These are phyloP conservation scores for Xyliphius kryptos DNA, from an alignment of 2,113 vertebrate genomes.

Conservation along the genomic window DNA sequence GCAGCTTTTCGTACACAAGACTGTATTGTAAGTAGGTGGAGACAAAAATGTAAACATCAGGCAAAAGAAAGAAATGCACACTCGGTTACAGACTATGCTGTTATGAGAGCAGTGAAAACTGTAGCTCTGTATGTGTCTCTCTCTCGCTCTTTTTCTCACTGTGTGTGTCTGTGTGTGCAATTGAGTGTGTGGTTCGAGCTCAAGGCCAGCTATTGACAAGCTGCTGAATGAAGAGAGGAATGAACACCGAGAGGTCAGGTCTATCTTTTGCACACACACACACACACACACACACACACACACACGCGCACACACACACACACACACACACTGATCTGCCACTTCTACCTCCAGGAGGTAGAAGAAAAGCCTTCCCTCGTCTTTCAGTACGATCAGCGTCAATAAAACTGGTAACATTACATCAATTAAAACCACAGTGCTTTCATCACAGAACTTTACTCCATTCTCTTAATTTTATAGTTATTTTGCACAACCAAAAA, in stretches of 20 bases:
- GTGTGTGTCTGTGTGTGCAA: conserved; percentile 1
- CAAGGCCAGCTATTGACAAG: conserved; percentile 26
- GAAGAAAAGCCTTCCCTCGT: neutral
- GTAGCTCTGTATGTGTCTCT: neutral
- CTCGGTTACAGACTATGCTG: too few relatives aligned
- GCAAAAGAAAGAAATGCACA: neutral
- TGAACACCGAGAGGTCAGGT: conserved; percentile 25
- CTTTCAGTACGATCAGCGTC: neutral
- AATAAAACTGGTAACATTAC: conserved; percentile 8
- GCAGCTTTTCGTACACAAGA: too few relatives aligned
- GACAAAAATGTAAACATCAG: neutral
- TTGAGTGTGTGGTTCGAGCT: conserved; percentile 1
- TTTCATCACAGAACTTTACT: neutral
- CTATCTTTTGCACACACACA: conserved; percentile 40
- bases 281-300: conserved; percentile 23
- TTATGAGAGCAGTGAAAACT: too few relatives aligned
- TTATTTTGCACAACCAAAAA: too few relatives aligned
- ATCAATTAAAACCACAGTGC: neutral
- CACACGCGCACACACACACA: conserved; percentile 18
- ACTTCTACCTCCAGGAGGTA: conserved; percentile 8
- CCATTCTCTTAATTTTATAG: too few relatives aligned
- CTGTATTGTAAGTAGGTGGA: neutral
- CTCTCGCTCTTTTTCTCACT: neutral
- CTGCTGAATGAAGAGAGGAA: conserved; percentile 23
- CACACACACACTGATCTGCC: conserved; percentile 16